Base-by-base conservation (phyloP, 2,797 vertebrate species). In the Sebastes hubbsi region DNA sequence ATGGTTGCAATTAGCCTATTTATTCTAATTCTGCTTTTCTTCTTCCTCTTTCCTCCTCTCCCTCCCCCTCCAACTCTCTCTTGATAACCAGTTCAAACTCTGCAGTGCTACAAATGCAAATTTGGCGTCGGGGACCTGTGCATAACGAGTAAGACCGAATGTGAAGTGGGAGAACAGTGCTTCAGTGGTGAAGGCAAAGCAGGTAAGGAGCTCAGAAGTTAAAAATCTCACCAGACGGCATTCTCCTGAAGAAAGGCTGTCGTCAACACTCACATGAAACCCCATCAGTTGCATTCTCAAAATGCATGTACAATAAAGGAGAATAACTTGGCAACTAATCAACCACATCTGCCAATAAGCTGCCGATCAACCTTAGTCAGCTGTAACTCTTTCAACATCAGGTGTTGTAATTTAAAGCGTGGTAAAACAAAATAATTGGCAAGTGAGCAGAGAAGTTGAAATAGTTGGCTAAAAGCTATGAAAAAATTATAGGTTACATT, bases 101-200 rank as follows among this genome's bases (percentile, higher is more conserved):
- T 96, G 34, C 0, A 77, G 46, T 96, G 95, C 86, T 96, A 95
- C 83, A 13, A 94, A 0, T 96, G 95, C 67, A 1, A 5, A 0
- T 0, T 95, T 0, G 95, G 95, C 12, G 0, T 96, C 0, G 18
- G 32, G 6, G 0, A 3, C 0, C 0, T 95, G 54, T 95, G 95
- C 72, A 0, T 72, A 0, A 95, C 94, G 11, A 2, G 20, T 1
- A 1, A 66, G 38, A 3, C 0, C 0, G 84, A 42, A 0, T 96
- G 95, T 63, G 0, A 0, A 0, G 0, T 0, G 0, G 80, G 42
- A 1, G 29, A 95, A 6, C 59, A 1, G 0, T 96, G 95, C 83
- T 96, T 4, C 88, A 91, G n/a, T 13, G 95, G 95, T 2, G 0
- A 5, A 0, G 95, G 93, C 0, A 36, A 1, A n/a, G 87, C 94